Evolutionary conservation across 2,113 vertebrate species (phyloP).

Genomic region (Nothocercus nigrocapillus): DNA sequence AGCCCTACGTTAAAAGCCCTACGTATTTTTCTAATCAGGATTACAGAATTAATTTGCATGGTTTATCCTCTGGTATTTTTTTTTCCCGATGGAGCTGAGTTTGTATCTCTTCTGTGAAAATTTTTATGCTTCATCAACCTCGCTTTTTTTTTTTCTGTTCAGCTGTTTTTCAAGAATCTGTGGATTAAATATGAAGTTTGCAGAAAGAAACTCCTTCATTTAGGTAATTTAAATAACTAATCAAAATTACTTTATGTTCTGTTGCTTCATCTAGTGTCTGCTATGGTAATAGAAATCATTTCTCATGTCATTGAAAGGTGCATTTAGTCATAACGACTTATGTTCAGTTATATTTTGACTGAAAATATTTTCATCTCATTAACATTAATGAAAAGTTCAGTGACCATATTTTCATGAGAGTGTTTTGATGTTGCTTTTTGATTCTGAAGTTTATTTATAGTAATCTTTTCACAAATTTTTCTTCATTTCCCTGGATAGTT

Average conservation of each 20-base stretch:
- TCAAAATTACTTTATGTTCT: background rate
- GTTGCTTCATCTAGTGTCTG: background rate
- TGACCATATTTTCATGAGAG: background rate
- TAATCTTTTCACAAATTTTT: background rate
- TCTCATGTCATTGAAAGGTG: background rate
- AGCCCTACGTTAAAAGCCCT: constrained; percentile 24
- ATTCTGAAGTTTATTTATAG: background rate
- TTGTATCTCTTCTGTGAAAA: constrained; percentile 20
- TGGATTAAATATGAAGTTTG: constrained; percentile 47
- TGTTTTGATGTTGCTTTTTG: background rate
- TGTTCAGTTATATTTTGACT: background rate
- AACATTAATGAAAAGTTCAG: background rate
- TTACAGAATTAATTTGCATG: constrained; percentile 68
- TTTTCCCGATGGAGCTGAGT: constrained; percentile 1
- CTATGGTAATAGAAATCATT: background rate
- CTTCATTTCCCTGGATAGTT: background rate
- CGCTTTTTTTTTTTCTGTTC: background rate
- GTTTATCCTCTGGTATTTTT: constrained; percentile 27
- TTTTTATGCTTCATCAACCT: constrained; percentile 5
- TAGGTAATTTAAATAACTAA: constrained; percentile 53
- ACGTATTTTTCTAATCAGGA: constrained; percentile 60
- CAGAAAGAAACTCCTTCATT: constrained; percentile 30
- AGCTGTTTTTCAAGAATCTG: constrained; percentile 22
- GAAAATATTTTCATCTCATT: background rate
- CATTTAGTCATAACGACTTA: background rate